Evolutionary conservation across 2,888 invertebrate genomes (phyloP), one percentile per base, ranked within the genome.

Genomic region (Alcis repandata): DNA sequence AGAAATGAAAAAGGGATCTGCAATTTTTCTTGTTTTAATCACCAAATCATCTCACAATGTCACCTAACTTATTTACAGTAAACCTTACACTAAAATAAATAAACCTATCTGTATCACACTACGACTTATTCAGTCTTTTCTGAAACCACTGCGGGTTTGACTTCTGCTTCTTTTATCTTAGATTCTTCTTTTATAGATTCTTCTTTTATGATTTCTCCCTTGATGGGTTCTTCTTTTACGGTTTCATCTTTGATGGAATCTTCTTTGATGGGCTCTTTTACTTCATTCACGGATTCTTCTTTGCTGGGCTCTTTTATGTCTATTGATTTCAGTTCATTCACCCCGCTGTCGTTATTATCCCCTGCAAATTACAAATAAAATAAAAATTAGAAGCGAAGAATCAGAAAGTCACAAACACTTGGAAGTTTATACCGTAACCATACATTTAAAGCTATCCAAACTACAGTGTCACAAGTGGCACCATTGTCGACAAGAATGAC

Each of bases 61-160:
- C 17, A 15, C 20, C 19, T 33, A 58, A 63, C 27, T 64, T 66
- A 67, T 68, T 71, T 68, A 68, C 62, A 71, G 63, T 73, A 72
- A 67, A 53, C 65, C 69, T 79, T 78, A 77, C 68, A 71, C 78
- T 78, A 80, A 71, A 79, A 77, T 83, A 78, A 75, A 71, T 78
- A 77, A 79, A 66, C 70, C 69, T 75, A 75, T 71, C 27, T 61
- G 51, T 79, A 86, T 84, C 84, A 83, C 86, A 83, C 83, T 84
- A 82, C 71, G 84, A 86, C 81, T 85, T 83, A 87, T 82, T 89
- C 89, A 89, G 89, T 87, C 89, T 89, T 89, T 38, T 84, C 79
- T 67, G 69, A 69, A 72, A 77, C 76, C 69, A 70, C 64, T 52
- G 75, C 76, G 53, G 75, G 72, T 68, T 75, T 79, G 61, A 72